These are phyloP conservation scores for Gopherus flavomarginatus DNA, from an alignment of 2,113 vertebrate genomes.

Conservation along the genomic window DNA sequence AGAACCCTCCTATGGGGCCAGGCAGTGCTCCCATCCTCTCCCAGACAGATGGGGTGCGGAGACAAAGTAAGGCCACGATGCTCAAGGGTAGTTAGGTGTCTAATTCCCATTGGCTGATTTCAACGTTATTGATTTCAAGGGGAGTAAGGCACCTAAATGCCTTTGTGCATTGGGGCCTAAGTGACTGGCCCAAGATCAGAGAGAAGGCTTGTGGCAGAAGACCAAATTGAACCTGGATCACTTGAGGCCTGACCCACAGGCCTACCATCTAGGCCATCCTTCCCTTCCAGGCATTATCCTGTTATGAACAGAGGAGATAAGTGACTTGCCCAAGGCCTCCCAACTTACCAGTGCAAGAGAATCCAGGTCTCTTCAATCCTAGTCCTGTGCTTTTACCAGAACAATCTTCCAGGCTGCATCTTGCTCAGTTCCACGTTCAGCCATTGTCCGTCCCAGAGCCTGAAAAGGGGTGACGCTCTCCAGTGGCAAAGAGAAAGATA, in stretches of 20 bases:
- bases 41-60: not conserved
- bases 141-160: not conserved
- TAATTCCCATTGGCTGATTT: not conserved
- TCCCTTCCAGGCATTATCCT: not conserved
- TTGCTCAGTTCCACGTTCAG: not conserved
- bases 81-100: too few relatives aligned
- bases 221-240: not conserved
- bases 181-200: not conserved
- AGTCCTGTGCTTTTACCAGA: not conserved
- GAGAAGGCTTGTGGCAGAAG: not conserved
- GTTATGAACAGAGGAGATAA: not conserved
- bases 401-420: not conserved
- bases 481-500: not conserved
- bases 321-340: not conserved
- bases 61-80: not conserved
- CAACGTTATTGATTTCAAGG: not conserved
- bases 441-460: not conserved
- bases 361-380: not conserved
- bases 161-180: not conserved
- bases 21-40: too few relatives aligned
- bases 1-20: not conserved
- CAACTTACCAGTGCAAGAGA: accelerated
- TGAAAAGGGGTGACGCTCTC: accelerated
- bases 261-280: not conserved
- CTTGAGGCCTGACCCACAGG: not conserved